Conservation (phyloP, 2,797 vertebrate genomes). For the Fistularia tabacaria region DNA sequence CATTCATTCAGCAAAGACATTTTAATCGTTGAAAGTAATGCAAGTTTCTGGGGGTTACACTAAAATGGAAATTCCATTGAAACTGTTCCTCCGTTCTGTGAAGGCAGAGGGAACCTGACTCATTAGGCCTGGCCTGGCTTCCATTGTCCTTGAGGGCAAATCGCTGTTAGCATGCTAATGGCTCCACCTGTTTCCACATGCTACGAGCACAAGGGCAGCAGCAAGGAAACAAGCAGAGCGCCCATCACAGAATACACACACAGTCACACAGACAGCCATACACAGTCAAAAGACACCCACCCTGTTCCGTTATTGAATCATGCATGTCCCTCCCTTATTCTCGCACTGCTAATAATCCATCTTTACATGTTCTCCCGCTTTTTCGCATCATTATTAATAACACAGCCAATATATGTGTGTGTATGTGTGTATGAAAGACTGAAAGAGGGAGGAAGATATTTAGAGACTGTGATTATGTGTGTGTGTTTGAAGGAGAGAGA, state of each 20-base stretch:
- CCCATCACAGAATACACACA: conserved; percentile 35
- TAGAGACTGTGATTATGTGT: conserved; percentile 8
- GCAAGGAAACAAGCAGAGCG: conserved; percentile 43
- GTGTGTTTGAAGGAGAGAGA: conserved; percentile 36
- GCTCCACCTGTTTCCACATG: conserved; percentile 68
- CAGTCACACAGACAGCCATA: conserved; percentile 7
- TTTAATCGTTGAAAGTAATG: too few species aligned
- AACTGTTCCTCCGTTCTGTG: conserved; percentile 46
- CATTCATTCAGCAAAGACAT: too few species aligned
- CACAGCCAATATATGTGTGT: conserved; percentile 53
- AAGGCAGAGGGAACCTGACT: conserved; percentile 56
- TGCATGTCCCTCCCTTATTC: conserved; percentile 61
- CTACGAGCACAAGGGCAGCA: conserved; percentile 63
- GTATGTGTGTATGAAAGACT: conserved; percentile 27
- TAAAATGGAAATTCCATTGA: conserved; percentile 49
- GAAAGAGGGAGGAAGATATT: conserved; percentile 21
- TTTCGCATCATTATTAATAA: conserved; percentile 57
- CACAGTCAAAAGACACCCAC: conserved; percentile 28
- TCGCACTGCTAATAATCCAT: conserved; percentile 68
- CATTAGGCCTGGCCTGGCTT: conserved; percentile 62
- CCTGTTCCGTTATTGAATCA: conserved; percentile 51
- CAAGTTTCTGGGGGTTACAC: conserved; percentile 2
- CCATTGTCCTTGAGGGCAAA: conserved; percentile 71
- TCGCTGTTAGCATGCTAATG: conserved; percentile 72
- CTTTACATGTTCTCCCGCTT: conserved; percentile 64